These are phyloP conservation scores for Chlorodrepanis virens DNA, from an alignment of 2,113 vertebrate species.

Conservation along the genomic window DNA sequence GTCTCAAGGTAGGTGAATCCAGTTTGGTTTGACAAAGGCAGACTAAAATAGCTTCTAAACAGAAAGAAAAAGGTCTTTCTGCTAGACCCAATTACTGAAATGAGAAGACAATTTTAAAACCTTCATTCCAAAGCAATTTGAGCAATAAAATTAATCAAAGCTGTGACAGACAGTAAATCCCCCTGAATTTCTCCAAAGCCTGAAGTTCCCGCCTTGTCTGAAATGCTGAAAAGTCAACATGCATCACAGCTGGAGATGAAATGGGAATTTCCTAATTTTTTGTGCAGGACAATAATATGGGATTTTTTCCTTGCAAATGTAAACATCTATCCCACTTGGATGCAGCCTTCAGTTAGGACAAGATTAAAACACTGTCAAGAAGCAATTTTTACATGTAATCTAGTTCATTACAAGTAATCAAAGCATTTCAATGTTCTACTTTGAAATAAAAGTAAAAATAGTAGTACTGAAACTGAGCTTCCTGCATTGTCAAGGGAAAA, in stretches of 20 bases:
- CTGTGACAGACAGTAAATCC: not conserved
- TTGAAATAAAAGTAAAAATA: not conserved
- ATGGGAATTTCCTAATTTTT: not conserved
- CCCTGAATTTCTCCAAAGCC: not conserved
- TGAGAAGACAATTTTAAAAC: not conserved
- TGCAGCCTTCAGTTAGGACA: not conserved
- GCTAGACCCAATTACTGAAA: not conserved
- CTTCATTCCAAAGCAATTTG: not conserved
- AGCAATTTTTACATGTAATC: not conserved
- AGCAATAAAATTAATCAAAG: not conserved
- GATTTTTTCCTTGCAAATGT: not conserved
- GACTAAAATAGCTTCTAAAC: constrained; percentile 2
- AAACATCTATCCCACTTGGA: not conserved
- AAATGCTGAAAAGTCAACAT: not conserved
- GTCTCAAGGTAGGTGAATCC: constrained; percentile 43
- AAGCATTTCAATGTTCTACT: not conserved
- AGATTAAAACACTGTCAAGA: not conserved
- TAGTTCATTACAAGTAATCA: not conserved
- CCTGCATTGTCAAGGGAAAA: not conserved
- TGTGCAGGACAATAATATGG: not conserved
- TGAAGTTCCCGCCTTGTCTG: not conserved
- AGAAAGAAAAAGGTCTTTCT: not conserved
- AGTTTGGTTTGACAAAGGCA: not conserved
- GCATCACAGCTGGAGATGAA: not conserved
- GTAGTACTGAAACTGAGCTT: not conserved